Percentiles rank a stretch among this genome's conserved stretches.
Evolutionary conservation across 1,140 invertebrate species (phyloP).

Genomic region (Lepidurus arcticus): DNA sequence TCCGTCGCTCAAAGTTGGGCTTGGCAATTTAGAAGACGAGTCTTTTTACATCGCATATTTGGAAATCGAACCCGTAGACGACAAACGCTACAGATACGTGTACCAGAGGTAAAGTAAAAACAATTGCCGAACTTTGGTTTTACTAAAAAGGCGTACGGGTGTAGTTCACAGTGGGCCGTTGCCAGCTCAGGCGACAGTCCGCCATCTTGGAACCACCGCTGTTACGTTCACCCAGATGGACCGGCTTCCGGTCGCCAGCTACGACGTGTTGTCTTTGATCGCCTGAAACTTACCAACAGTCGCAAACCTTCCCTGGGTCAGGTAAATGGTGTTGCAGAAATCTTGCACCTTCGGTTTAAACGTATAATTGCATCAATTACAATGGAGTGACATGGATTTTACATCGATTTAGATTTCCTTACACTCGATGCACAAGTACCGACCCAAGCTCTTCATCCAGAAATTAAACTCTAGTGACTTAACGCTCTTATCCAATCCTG

Average conservation of each 20-base stretch:
- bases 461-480: constrained; percentile 26
- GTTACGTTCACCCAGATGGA: constrained; percentile 55
- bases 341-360: not conserved
- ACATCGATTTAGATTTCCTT: constrained; percentile 46
- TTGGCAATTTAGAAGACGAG: constrained; percentile 49
- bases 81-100: constrained; percentile 53
- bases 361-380: not conserved
- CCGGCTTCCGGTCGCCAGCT: constrained; percentile 50
- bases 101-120: constrained; percentile 49
- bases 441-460: constrained; percentile 49
- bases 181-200: constrained; percentile 41
- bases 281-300: constrained; percentile 57
- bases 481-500: constrained; percentile 22
- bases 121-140: constrained; percentile 31
- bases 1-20: constrained; percentile 51
- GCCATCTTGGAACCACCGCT: constrained; percentile 37
- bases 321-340: constrained; percentile 43
- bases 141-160: not conserved
- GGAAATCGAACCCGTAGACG: constrained; percentile 52
- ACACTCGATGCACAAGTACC: constrained; percentile 54
- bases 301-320: constrained; percentile 53
- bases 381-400: not conserved
- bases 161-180: constrained; percentile 42
- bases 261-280: constrained; percentile 51
- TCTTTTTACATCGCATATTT: constrained; percentile 51